These are phyloP conservation scores for Psittacula derbiana DNA, from an alignment of 2,797 vertebrate genomes.

Conservation along the genomic window DNA sequence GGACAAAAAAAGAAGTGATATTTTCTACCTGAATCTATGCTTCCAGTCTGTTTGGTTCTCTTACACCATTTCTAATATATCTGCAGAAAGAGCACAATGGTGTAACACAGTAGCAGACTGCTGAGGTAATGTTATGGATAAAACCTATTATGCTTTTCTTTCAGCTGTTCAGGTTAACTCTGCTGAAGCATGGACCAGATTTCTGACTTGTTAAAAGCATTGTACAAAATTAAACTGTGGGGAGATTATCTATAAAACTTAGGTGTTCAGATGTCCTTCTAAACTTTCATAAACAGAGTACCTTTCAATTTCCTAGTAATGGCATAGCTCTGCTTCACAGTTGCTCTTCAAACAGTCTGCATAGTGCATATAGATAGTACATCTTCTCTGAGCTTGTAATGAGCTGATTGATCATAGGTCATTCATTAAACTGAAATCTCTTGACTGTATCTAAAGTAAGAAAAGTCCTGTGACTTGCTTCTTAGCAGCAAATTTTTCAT, in stretches of 20 bases:
- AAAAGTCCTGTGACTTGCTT: neutral
- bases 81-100: neutral
- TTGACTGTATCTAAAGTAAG: neutral
- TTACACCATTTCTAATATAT: neutral
- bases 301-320: neutral
- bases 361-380: neutral
- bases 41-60: neutral
- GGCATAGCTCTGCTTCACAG: neutral
- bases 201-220: neutral
- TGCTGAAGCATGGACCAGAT: neutral
- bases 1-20: neutral
- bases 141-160: neutral
- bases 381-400: neutral
- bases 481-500: neutral
- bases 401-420: neutral
- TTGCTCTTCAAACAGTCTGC: neutral
- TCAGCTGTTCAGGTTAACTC: neutral
- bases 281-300: neutral
- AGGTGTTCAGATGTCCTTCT: neutral
- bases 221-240: neutral
- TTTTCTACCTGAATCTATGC: neutral
- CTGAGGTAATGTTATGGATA: neutral
- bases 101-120: neutral
- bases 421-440: neutral
- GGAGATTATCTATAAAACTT: neutral